These are phyloP conservation scores for Caenorhabditis sp. DNA, from an alignment of 2,888 invertebrate species.

Conservation along the genomic window DNA sequence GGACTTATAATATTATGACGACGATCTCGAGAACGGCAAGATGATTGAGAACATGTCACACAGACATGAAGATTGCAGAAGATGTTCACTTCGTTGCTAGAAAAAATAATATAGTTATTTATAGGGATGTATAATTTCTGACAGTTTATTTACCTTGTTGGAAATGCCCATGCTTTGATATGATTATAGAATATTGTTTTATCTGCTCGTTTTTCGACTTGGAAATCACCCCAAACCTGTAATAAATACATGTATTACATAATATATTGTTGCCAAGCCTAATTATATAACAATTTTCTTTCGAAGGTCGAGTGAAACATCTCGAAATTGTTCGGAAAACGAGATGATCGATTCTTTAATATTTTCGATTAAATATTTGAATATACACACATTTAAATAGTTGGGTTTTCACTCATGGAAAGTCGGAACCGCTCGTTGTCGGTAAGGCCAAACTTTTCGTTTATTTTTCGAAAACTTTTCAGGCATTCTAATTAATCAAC, in stretches of 20 bases:
- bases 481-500: too few relatives aligned
- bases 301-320: too few relatives aligned
- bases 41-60: slow-evolving; percentile 47
- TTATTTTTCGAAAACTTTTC: too few relatives aligned
- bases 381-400: too few relatives aligned
- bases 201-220: slow-evolving; percentile 47
- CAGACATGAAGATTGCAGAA: slow-evolving; percentile 70
- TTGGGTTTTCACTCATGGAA: too few relatives aligned
- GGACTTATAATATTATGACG: slow-evolving; percentile 12
- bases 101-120: slow-evolving; percentile 12
- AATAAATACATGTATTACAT: slow-evolving; percentile 1
- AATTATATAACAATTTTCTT: too few relatives aligned
- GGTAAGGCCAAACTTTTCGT: too few relatives aligned
- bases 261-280: neutral
- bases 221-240: slow-evolving; percentile 67
- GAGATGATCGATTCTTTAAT: too few relatives aligned
- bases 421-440: too few relatives aligned
- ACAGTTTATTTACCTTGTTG: slow-evolving; percentile 58
- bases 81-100: slow-evolving; percentile 70
- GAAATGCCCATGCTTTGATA: slow-evolving; percentile 70
- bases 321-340: too few relatives aligned
- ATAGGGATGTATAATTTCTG: neutral
- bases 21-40: slow-evolving; percentile 42
- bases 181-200: slow-evolving; percentile 63
- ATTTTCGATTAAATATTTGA: too few relatives aligned